Evolutionary conservation across 1,140 invertebrate species (phyloP).

Genomic region (Eumaeus atala): DNA sequence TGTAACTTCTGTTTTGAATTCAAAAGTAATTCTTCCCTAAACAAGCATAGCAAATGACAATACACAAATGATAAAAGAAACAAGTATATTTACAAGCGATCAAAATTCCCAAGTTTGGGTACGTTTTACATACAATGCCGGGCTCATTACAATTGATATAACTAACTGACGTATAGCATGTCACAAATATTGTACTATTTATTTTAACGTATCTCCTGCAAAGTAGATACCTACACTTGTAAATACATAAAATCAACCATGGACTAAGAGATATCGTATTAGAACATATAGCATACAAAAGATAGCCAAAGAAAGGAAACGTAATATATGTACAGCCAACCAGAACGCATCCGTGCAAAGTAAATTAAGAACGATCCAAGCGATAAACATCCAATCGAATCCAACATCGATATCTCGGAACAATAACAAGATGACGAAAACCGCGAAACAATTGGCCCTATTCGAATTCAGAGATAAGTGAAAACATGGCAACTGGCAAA

Average conservation of each 20-base stretch:
- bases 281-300: too few species aligned
- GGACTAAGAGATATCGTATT: too few species aligned
- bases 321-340: too few species aligned
- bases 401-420: conserved; percentile 31
- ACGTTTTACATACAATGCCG: conserved; percentile 62
- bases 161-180: conserved; percentile 13
- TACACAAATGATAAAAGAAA: conserved; percentile 2
- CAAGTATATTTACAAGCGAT: conserved; percentile 14
- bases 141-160: conserved; percentile 40
- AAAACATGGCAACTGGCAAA: conserved; percentile 57
- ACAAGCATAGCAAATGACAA: conserved; percentile 3
- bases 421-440: conserved; percentile 61
- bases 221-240: too few species aligned
- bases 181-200: conserved; percentile 34
- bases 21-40: background rate
- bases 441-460: conserved; percentile 55
- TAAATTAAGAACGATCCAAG: too few species aligned
- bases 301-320: too few species aligned
- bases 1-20: too few species aligned
- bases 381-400: background rate
- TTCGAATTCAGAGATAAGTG: conserved; percentile 57
- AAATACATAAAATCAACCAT: too few species aligned
- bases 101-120: conserved; percentile 26
- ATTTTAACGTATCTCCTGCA: too few species aligned
- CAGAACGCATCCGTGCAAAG: too few species aligned